These are phyloP conservation scores for Scaeva pyrastri DNA, from an alignment of 2,888 invertebrate species.

Conservation along the genomic window DNA sequence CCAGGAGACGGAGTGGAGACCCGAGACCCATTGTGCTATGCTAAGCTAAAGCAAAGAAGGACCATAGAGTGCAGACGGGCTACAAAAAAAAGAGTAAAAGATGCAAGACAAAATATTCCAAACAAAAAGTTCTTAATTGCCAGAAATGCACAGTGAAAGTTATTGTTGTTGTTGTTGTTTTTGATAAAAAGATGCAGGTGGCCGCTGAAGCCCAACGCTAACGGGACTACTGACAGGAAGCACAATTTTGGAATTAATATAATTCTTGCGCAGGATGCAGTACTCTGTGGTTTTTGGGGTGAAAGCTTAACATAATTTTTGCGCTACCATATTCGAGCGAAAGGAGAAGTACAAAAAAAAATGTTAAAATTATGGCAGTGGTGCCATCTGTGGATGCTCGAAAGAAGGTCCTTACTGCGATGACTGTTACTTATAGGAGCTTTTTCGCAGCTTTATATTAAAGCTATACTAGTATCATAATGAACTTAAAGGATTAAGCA, in stretches of 20 bases:
- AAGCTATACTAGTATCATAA: slow-evolving; percentile 31
- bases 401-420: slow-evolving; percentile 21
- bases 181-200: slow-evolving; percentile 30
- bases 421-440: slow-evolving; percentile 18
- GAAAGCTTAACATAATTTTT: slow-evolving; percentile 63
- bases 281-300: slow-evolving; percentile 48
- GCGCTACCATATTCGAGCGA: neutral
- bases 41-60: neutral
- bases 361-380: slow-evolving; percentile 21
- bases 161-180: slow-evolving; percentile 20
- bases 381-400: slow-evolving; percentile 65
- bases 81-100: slow-evolving; percentile 23
- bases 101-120: slow-evolving; percentile 12
- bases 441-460: slow-evolving; percentile 57
- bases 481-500: slow-evolving; percentile 45
- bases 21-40: neutral
- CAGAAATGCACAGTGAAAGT: slow-evolving; percentile 35
- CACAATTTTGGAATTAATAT: slow-evolving; percentile 19
- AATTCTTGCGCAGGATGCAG: slow-evolving; percentile 51
- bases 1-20: slow-evolving; percentile 28
- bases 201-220: slow-evolving; percentile 32
- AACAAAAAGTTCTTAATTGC: slow-evolving; percentile 69
- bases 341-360: neutral
- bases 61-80: slow-evolving; percentile 16
- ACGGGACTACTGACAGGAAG: slow-evolving; percentile 35